phyloP scores from a whole-genome alignment of 2,888 invertebrate genomes.

The Dione vanillae region DNA sequence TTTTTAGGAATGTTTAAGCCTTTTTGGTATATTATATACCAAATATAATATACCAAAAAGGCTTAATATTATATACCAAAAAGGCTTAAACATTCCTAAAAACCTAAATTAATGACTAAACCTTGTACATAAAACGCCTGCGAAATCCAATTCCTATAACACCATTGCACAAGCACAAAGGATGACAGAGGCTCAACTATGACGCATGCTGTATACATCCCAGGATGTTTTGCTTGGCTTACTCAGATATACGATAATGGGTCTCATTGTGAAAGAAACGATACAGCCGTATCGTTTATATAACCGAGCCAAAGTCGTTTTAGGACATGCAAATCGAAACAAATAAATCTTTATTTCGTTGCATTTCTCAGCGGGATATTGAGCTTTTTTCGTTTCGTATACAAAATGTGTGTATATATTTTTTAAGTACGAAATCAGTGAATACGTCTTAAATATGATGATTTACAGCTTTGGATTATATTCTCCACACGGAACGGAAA shows the following conservation, averaged over 20 bases:
- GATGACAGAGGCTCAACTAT: constrained; percentile 48
- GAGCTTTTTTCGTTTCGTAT: neutral
- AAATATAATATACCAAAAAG: too few species aligned
- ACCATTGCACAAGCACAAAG: constrained; percentile 49
- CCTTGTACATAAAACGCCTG: neutral
- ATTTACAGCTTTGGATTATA: too few species aligned
- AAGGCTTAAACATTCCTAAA: neutral
- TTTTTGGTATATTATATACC: too few species aligned
- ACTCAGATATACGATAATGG: constrained; percentile 47
- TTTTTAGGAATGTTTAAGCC: neutral
- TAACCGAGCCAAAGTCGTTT: neutral
- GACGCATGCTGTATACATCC: constrained; percentile 49
- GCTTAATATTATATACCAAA: neutral
- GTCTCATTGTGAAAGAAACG: constrained; percentile 34
- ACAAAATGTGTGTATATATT: too few species aligned
- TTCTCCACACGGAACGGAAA: too few species aligned
- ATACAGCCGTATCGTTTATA: constrained; percentile 12
- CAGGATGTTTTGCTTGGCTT: constrained; percentile 51
- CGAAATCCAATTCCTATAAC: constrained; percentile 31
- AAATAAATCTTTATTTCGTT: constrained; percentile 19
- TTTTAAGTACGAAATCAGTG: too few species aligned
- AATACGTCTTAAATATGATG: too few species aligned
- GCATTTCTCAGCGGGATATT: neutral
- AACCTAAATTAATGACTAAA: neutral
- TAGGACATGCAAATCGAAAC: constrained; percentile 16